Percentiles rank a stretch among this genome's conserved stretches.
Conservation (phyloP, 2,113 vertebrate genomes). For the Sylvicapra grimmia region DNA sequence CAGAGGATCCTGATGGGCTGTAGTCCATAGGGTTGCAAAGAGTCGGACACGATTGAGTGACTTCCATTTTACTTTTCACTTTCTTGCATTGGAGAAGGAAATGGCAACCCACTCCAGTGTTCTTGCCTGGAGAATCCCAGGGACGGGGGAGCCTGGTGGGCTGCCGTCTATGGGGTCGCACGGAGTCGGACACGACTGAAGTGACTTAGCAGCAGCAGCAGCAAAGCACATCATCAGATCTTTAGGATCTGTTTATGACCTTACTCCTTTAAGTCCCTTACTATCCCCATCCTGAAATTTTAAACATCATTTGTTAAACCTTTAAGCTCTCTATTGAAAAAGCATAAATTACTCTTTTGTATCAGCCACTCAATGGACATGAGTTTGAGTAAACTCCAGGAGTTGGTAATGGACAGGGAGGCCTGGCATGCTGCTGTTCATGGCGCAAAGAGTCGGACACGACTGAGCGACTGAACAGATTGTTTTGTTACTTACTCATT, state of each 20-base stretch:
- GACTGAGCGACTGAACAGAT: not conserved
- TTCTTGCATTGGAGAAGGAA: too few species aligned
- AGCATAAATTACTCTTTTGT: not conserved
- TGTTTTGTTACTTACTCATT: not conserved
- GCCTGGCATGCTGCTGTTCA: not conserved
- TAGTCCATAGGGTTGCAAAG: too few species aligned
- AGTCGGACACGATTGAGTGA: too few species aligned
- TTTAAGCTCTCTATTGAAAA: not conserved
- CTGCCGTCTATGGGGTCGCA: too few species aligned
- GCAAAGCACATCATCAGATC: not conserved
- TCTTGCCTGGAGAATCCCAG: too few species aligned
- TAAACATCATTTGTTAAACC: not conserved
- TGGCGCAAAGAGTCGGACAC: rapidly evolving
- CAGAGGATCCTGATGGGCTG: too few species aligned
- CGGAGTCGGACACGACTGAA: too few species aligned
- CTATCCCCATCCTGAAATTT: not conserved
- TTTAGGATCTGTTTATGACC: not conserved
- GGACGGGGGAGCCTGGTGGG: too few species aligned
- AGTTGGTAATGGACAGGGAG: not conserved
- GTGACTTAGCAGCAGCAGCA: too few species aligned
- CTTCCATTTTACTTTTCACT: too few species aligned
- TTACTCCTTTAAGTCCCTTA: not conserved
- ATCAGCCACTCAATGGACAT: not conserved
- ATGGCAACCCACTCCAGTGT: too few species aligned
- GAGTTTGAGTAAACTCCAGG: not conserved